Conservation (phyloP, 2,797 vertebrate genomes). For the Notolabrus celidotus region DNA sequence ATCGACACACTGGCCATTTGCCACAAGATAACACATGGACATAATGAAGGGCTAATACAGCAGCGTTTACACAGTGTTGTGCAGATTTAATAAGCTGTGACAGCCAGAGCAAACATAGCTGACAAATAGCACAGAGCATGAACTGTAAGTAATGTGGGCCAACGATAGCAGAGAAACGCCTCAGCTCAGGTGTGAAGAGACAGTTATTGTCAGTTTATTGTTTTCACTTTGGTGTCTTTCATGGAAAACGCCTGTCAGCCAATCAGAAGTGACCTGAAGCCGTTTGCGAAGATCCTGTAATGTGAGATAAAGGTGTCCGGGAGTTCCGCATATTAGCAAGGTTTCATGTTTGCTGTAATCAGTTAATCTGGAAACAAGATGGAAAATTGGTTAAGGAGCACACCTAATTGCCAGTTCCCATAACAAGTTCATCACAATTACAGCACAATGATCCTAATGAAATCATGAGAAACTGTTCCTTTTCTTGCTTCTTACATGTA, state of each 20-base stretch:
- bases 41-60: conserved; percentile 18
- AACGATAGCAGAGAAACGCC: background rate
- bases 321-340: background rate
- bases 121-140: conserved; percentile 19
- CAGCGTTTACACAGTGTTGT: conserved; percentile 43
- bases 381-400: too few relatives aligned
- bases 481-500: background rate
- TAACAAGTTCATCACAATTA: too few relatives aligned
- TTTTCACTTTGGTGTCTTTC: conserved; percentile 8
- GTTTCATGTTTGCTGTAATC: background rate
- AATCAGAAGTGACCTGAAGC: conserved; percentile 13
- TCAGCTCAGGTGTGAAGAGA: conserved; percentile 31
- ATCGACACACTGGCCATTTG: background rate
- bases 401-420: too few relatives aligned
- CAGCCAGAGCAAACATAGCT: conserved; percentile 41
- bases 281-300: conserved; percentile 42
- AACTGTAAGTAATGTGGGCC: conserved; percentile 13
- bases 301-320: conserved; percentile 13
- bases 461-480: background rate
- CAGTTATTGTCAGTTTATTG: background rate
- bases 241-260: background rate
- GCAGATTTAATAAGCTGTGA: conserved; percentile 31
- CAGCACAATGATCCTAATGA: too few relatives aligned
- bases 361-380: too few relatives aligned
- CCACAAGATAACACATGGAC: conserved; percentile 21